Evolutionary conservation across 2,113 vertebrate species (phyloP).

Genomic region (Amphilophus citrinellus): DNA sequence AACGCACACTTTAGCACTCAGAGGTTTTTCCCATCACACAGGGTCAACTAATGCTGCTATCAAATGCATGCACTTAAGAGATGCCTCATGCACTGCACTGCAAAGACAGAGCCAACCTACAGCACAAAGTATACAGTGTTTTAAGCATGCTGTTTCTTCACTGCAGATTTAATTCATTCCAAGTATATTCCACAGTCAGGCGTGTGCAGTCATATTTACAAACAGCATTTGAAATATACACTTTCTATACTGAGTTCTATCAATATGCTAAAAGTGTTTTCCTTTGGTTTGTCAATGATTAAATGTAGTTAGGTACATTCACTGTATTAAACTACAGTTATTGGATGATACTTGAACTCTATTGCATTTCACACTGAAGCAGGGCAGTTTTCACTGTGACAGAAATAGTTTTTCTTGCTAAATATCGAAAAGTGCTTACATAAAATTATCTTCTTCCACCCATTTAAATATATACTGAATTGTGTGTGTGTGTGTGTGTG

Average conservation of each 20-base stretch:
- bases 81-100: neutral
- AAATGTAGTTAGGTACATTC: neutral
- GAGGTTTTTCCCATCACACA: conserved; percentile 31
- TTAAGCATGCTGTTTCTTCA: neutral
- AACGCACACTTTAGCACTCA: conserved; percentile 46
- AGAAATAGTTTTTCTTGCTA: neutral
- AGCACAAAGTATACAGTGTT: neutral
- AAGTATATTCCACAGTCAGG: neutral
- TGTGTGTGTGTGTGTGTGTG: no score
- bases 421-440: neutral
- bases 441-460: neutral
- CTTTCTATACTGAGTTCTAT: neutral
- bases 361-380: neutral
- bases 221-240: neutral
- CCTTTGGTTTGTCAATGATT: neutral
- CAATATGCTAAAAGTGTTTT: neutral
- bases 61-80: conserved; percentile 38
- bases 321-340: no score
- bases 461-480: neutral
- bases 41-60: conserved; percentile 40
- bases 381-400: neutral
- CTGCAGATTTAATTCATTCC: neutral
- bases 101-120: conserved; percentile 13
- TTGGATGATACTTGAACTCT: no score
- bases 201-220: conserved; percentile 3